Conservation (phyloP, 2,888 invertebrate species). For the Crematogaster levior region DNA sequence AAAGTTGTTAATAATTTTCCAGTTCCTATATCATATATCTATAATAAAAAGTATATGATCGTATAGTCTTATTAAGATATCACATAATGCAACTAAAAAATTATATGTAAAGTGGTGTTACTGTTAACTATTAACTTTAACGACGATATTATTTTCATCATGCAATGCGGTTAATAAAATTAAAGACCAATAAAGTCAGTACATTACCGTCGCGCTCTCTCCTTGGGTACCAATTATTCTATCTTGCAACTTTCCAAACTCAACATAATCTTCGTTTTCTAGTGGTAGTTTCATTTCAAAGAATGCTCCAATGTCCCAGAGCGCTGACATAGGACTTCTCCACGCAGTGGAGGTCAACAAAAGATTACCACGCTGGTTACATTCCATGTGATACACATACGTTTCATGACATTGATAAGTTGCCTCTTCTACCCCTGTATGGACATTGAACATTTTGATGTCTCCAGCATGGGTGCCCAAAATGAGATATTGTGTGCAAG, state of each 20-base stretch:
- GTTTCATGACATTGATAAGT: constrained; percentile 94
- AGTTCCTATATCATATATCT: constrained; percentile 95
- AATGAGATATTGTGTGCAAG: constrained; percentile 89
- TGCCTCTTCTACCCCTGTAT: constrained; percentile 93
- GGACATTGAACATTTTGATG: constrained; percentile 94
- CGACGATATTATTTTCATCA: background rate
- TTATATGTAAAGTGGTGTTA: background rate
- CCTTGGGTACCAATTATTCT: constrained; percentile 95
- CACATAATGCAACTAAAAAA: background rate
- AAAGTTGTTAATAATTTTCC: constrained; percentile 91
- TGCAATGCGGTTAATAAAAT: background rate
- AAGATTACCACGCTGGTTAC: constrained; percentile 89
- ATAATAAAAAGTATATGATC: constrained; percentile 63
- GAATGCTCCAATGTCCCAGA: constrained; percentile 90
- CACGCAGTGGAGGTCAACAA: constrained; percentile 95
- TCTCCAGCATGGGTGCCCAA: constrained; percentile 97
- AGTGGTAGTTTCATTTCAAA: constrained; percentile 87
- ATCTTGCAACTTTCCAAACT: constrained; percentile 96
- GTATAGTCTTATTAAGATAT: background rate
- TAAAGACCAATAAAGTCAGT: constrained; percentile 10
- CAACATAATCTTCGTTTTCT: constrained; percentile 95
- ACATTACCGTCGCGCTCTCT: constrained; percentile 92
- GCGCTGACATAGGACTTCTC: constrained; percentile 93
- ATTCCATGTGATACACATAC: constrained; percentile 93
- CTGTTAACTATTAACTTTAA: background rate